Base-by-base conservation (phyloP, 2,888 invertebrate species). In the Lycocerus yunnanus region DNA sequence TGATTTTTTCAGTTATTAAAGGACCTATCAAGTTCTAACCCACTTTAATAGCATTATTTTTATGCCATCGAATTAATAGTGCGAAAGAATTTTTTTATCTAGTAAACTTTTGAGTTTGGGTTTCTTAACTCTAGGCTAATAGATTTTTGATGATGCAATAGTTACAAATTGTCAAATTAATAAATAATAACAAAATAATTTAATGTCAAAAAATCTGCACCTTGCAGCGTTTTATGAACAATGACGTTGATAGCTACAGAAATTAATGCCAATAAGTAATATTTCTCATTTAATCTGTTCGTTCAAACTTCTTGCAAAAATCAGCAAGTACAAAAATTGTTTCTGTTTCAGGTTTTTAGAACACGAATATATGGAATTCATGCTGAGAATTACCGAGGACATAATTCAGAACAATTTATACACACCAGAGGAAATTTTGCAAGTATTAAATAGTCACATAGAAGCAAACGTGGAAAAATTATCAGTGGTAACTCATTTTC, bases 361-460 rank as follows among this genome's bases (percentile, higher is more conserved):
- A 66, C 85, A 86, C 63, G 86, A 86, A 73, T 87, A 87, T 75
- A 73, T 86, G 58, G 83, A 85, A 72, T 87, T 87, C 82, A 80
- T 85, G 10, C 76, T 87, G 15, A 79, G 85, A 71, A 89, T 91
- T 58, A 91, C 91, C 0, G 88, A 89, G 80, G 91, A 91, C 79
- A 90, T 91, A 74, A 88, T 91, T 65, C 82, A 85, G 43, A 88
- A 88, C 81, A 88, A 89, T 70, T 84, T 89, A 18, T 90, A 89
- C 78, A 88, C 88, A 1, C 89, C 90, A 79, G 85, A 86, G 67
- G 89, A 90, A 77, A 86, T 91, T 73, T 86, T 87, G 78, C 84
- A 84, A 68, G 87, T 90, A 2, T 89, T 90, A 77, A 85, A 87
- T 65, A 87, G 86, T 71, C 90, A 91, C 80, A 82, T 90, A 1